A percentile compares a stretch with the other conserved stretches of the same genome.
phyloP scores from a whole-genome alignment of 2,888 invertebrate species.

The Eristalinus sepulchralis region DNA sequence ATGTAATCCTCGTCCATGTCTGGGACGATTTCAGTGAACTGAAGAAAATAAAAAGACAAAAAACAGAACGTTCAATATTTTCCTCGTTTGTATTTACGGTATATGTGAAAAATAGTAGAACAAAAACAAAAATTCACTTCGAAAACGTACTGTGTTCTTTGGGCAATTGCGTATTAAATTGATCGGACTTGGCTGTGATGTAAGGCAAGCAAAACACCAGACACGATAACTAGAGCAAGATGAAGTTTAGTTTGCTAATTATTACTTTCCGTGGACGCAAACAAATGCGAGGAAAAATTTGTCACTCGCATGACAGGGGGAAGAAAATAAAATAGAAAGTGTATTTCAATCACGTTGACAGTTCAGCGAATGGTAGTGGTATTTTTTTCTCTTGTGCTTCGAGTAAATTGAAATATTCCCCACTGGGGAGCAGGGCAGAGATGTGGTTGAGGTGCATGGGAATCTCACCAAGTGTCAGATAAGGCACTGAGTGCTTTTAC shows the following conservation, averaged over 20 bases:
- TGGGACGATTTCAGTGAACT: conserved; percentile 81
- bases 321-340: conserved; percentile 48
- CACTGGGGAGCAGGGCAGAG: not conserved
- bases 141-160: not conserved
- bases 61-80: not conserved
- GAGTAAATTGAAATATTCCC: conserved; percentile 39
- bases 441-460: conserved; percentile 4
- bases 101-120: not conserved
- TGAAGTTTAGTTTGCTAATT: conserved; percentile 29
- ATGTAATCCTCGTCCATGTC: conserved; percentile 88
- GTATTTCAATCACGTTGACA: conserved; percentile 46
- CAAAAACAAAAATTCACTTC: not conserved
- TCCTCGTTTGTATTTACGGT: not conserved
- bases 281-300: conserved; percentile 34
- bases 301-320: conserved; percentile 31
- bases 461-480: not conserved
- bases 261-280: conserved; percentile 14
- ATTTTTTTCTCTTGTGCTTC: conserved; percentile 19
- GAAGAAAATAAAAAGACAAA: conserved; percentile 72
- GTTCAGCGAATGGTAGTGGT: conserved; percentile 46
- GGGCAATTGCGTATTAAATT: conserved; percentile 32
- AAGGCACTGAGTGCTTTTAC: not conserved
- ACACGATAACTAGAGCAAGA: conserved; percentile 18
- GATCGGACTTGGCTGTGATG: conserved; percentile 46
- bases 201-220: conserved; percentile 27